Conservation (phyloP, 1,140 invertebrate genomes). For the Melipona quadrifasciata region DNA sequence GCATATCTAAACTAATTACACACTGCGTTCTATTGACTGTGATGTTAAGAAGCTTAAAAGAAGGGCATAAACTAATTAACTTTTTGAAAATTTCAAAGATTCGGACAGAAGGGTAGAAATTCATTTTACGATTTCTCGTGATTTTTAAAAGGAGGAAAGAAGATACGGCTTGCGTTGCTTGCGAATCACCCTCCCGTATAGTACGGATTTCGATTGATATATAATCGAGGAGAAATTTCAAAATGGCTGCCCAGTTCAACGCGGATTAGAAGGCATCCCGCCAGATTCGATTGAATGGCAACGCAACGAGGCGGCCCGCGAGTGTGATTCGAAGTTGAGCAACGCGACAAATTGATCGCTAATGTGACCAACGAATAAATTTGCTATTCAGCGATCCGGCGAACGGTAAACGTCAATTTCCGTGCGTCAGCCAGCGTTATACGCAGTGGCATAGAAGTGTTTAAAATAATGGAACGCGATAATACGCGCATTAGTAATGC, state of each 20-base stretch:
- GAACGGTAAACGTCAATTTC: slow-evolving; percentile 24
- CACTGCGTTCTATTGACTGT: no score
- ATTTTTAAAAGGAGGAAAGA: no score
- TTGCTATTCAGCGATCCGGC: slow-evolving; percentile 5
- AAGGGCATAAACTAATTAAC: no score
- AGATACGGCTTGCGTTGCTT: no score
- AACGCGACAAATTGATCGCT: slow-evolving; percentile 19
- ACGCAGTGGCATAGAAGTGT: slow-evolving; percentile 15
- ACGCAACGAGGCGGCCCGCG: background rate
- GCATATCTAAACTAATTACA: no score
- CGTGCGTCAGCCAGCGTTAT: background rate
- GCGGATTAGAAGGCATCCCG: background rate
- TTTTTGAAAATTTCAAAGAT: no score
- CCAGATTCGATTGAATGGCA: background rate
- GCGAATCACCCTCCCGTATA: no score
- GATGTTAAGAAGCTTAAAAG: no score
- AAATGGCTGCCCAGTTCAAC: background rate
- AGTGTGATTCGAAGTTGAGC: background rate
- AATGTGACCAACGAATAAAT: slow-evolving; percentile 18
- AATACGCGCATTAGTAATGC: slow-evolving; percentile 20
- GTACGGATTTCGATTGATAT: no score
- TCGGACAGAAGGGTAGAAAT: no score
- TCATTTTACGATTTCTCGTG: no score
- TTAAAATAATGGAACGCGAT: slow-evolving; percentile 54
- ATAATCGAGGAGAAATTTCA: background rate